A percentile compares a stretch with the other conserved stretches of the same genome.
phyloP scores from a whole-genome alignment of 1,140 invertebrate species.

The Oreohelix idahoensis region DNA sequence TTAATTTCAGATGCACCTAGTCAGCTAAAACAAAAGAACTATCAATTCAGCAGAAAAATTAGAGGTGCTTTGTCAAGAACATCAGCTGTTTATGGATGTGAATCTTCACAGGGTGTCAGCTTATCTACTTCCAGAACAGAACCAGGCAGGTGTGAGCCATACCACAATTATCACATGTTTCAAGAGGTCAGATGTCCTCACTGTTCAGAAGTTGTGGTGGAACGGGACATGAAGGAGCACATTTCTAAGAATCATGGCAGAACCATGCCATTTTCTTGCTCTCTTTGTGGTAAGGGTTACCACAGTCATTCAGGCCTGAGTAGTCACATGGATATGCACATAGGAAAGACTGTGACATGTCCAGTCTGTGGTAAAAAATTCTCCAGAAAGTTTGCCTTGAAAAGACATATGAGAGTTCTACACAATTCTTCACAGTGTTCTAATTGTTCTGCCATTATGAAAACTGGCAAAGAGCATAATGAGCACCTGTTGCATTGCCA shows the following conservation, averaged over 20 bases:
- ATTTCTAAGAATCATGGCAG: slow-evolving; percentile 22
- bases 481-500: slow-evolving; percentile 12
- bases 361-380: slow-evolving; percentile 24
- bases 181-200: slow-evolving; percentile 1
- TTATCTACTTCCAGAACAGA: not conserved
- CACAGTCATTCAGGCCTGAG: slow-evolving; percentile 14
- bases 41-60: not conserved
- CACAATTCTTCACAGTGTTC: slow-evolving; percentile 28
- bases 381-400: slow-evolving; percentile 24
- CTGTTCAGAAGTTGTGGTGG: not conserved
- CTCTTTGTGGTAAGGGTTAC: slow-evolving; percentile 27
- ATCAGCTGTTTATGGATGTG: not conserved
- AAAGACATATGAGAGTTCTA: slow-evolving; percentile 26
- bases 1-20: not conserved
- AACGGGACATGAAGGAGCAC: slow-evolving; percentile 6
- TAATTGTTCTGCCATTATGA: slow-evolving; percentile 8
- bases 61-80: not conserved
- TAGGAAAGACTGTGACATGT: slow-evolving; percentile 9
- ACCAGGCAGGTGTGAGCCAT: not conserved
- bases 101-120: not conserved
- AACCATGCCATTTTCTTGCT: slow-evolving; percentile 24
- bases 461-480: slow-evolving; percentile 11
- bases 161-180: not conserved
- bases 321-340: slow-evolving; percentile 30
- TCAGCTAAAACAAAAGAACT: not conserved